A percentile compares a stretch with the other conserved stretches of the same genome.
Evolutionary conservation across 2,888 invertebrate species (phyloP).

Genomic region (Nephrotoma appendiculata): DNA sequence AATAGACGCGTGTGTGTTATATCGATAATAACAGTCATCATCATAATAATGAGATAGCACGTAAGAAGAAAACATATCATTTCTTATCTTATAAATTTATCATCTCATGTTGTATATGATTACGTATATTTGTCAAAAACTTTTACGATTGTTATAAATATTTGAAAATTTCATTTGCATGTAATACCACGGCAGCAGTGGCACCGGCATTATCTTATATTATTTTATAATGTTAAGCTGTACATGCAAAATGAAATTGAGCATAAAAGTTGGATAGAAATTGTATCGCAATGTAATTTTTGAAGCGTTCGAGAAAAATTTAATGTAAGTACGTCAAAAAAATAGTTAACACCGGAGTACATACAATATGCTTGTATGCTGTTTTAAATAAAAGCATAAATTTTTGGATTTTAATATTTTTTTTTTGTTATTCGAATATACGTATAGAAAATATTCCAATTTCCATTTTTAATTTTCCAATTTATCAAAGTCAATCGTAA

Average conservation of each 20-base stretch:
- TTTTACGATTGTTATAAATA: not conserved
- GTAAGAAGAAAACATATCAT: not conserved
- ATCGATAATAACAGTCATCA: not conserved
- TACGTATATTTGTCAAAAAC: not conserved
- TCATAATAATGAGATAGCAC: not conserved
- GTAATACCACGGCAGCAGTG: not conserved
- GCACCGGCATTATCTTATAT: not conserved
- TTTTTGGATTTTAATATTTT: not conserved
- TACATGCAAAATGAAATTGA: not conserved
- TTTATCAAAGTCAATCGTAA: not conserved
- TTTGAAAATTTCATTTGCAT: not conserved
- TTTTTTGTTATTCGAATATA: not conserved
- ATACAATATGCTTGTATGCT: not conserved
- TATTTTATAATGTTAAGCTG: not conserved
- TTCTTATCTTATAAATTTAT: not conserved
- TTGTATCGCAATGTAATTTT: not conserved
- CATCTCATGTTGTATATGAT: not conserved
- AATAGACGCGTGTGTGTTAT: not conserved
- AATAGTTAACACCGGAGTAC: not conserved
- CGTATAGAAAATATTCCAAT: not conserved
- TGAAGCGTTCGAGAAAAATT: not conserved
- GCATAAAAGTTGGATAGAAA: not conserved
- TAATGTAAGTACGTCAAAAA: not conserved
- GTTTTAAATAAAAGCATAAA: not conserved
- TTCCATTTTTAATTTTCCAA: not conserved